Evolutionary conservation across 2,113 vertebrate genomes (phyloP), one percentile per base, ranked within the genome.

Genomic region (Eptesicus fuscus): DNA sequence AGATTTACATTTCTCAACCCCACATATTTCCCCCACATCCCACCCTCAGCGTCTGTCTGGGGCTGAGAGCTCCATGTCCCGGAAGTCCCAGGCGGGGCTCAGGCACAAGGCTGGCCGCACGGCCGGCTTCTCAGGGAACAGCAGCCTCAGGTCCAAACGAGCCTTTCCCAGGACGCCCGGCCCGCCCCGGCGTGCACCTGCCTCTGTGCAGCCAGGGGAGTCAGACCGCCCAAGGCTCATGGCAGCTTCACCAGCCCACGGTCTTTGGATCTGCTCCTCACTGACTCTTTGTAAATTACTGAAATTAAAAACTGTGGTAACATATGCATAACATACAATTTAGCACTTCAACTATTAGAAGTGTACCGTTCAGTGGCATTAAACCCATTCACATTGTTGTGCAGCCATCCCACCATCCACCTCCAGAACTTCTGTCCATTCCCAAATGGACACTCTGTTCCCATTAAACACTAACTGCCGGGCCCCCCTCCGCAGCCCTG

Each of bases 1-100:
- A 42, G 96, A 98, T 97, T 89, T 67, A 30, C 79, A 91, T 95
- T 96, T 98, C 96, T 95, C 84, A 90, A 76, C 69, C 65, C 87
- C 91, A 93, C n/a, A 18, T 59, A 37, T 90, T 91, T 90, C 70
- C 49, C 67, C 28, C 8, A 49, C 37, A 32, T 18, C 61, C 83
- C 8, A 1, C 89, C 95, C 96, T 3, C 44, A 88, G 87, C 23
- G 11, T 89, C 96, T 96, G 87, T 95, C 96, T 96, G 88, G 88
- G 88, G 88, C 95, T 94, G 94, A 92, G 88, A 96, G 88, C 42
- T 63, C 83, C 17, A 28, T 0, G 56, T 17, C 2, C 5, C 2
- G 44, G 87, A 96, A 85, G 44, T 18, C n/a, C n/a, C 1, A 0
- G 22, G 69, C 9, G 51, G 32, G 67, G 13, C 42, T 37, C 63